Conservation (phyloP, 2,888 invertebrate species). For the Trachelus iudaicus region DNA sequence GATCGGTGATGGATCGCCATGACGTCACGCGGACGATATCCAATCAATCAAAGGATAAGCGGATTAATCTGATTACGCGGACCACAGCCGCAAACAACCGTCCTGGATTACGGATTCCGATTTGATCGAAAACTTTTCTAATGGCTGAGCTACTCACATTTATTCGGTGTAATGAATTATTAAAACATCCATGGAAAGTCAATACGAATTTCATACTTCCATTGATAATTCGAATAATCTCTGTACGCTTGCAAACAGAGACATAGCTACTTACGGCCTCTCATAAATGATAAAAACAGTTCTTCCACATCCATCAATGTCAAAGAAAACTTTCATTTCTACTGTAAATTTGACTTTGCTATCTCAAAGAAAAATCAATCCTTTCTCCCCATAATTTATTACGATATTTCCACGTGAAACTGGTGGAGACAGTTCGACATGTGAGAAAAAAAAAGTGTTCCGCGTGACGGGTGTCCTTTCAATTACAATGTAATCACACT, state of each 20-base stretch:
- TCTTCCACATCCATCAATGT: neutral
- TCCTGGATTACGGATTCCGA: slow-evolving; percentile 48
- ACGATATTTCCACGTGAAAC: neutral
- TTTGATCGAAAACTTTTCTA: slow-evolving; percentile 48
- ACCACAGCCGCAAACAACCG: slow-evolving; percentile 44
- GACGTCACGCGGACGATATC: slow-evolving; percentile 38
- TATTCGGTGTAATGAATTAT: slow-evolving; percentile 24
- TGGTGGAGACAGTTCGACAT: neutral
- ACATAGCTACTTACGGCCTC: neutral
- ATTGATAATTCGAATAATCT: neutral
- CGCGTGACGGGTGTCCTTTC: slow-evolving; percentile 8
- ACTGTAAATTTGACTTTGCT: neutral
- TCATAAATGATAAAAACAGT: neutral
- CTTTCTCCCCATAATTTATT: neutral
- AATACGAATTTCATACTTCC: neutral
- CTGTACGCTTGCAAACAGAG: neutral
- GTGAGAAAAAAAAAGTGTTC: neutral
- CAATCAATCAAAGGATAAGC: slow-evolving; percentile 58
- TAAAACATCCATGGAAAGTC: slow-evolving; percentile 9
- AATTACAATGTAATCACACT: slow-evolving; percentile 18
- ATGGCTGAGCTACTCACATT: slow-evolving; percentile 17
- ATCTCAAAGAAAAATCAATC: neutral
- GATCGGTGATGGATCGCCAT: slow-evolving; percentile 50
- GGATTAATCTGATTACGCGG: slow-evolving; percentile 50
- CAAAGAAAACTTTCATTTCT: neutral